Conservation (phyloP, 23 tunicate species). For the Botrylloides violaceus region DNA sequence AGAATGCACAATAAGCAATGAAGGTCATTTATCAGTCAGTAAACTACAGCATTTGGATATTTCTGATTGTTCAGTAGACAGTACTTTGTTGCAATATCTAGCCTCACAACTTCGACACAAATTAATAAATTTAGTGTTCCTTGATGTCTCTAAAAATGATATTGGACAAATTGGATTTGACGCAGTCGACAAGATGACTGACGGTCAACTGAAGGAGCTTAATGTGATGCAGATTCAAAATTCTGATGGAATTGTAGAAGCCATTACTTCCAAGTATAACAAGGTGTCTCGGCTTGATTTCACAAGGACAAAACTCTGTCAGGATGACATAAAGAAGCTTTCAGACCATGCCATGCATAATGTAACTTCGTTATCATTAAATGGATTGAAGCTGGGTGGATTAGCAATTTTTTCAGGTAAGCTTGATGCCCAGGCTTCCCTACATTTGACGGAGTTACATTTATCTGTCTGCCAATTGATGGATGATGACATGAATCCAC, state of each 20-base stretch:
- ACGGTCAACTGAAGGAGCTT: neutral
- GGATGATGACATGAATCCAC: slow-evolving; percentile 40
- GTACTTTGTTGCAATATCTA: slow-evolving; percentile 13
- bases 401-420: slow-evolving; percentile 11
- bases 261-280: neutral
- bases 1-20: no score
- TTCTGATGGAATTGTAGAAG: neutral
- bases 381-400: slow-evolving; percentile 54
- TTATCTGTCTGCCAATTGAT: slow-evolving; percentile 49
- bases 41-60: slow-evolving; percentile 13
- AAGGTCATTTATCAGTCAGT: neutral
- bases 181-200: slow-evolving; percentile 16
- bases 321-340: neutral
- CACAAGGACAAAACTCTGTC: neutral
- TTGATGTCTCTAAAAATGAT: slow-evolving; percentile 54
- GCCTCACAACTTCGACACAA: slow-evolving; percentile 5
- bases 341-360: neutral
- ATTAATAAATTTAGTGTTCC: slow-evolving; percentile 16
- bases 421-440: neutral
- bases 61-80: slow-evolving; percentile 21
- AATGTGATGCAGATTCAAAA: neutral
- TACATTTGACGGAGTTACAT: slow-evolving; percentile 16
- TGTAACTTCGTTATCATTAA: slow-evolving; percentile 4
- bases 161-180: slow-evolving; percentile 22
- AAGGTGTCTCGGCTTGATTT: neutral